phyloP scores from a whole-genome alignment of 2,888 invertebrate genomes.

The Allolobophora icterica region DNA sequence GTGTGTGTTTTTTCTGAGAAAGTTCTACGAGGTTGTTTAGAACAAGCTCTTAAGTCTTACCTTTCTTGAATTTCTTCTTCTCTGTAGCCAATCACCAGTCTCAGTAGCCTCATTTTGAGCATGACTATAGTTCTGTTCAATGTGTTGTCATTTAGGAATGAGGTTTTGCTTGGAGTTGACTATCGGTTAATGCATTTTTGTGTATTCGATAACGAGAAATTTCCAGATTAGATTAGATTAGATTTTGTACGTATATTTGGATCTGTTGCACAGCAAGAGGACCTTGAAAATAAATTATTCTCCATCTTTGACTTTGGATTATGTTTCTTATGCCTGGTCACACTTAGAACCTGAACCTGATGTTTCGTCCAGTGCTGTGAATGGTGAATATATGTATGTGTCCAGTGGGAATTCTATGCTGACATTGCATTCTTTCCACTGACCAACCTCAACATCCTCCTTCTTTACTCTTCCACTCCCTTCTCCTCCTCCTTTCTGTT shows the following conservation, averaged over 20 bases:
- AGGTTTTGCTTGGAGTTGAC: neutral
- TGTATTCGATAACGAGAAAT: neutral
- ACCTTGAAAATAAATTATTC: neutral
- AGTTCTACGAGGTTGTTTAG: neutral
- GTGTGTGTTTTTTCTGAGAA: neutral
- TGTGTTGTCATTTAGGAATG: neutral
- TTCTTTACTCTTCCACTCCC: neutral
- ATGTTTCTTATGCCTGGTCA: neutral
- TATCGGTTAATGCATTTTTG: neutral
- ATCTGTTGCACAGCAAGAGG: neutral
- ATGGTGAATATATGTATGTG: neutral
- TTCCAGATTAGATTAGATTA: neutral
- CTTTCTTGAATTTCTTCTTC: neutral
- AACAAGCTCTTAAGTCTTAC: neutral
- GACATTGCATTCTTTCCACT: neutral
- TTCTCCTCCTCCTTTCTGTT: neutral
- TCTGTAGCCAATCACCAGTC: neutral
- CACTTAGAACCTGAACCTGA: neutral
- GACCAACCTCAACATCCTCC: constrained; percentile 8
- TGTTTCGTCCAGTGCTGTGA: too few relatives aligned
- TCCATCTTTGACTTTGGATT: neutral
- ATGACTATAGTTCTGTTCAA: neutral
- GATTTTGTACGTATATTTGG: neutral
- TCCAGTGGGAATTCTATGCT: neutral
- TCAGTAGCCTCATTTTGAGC: too few relatives aligned